Percentiles rank a stretch among this genome's conserved stretches.
Conservation (phyloP, 2,113 vertebrate genomes). For the Stercorarius parasiticus region DNA sequence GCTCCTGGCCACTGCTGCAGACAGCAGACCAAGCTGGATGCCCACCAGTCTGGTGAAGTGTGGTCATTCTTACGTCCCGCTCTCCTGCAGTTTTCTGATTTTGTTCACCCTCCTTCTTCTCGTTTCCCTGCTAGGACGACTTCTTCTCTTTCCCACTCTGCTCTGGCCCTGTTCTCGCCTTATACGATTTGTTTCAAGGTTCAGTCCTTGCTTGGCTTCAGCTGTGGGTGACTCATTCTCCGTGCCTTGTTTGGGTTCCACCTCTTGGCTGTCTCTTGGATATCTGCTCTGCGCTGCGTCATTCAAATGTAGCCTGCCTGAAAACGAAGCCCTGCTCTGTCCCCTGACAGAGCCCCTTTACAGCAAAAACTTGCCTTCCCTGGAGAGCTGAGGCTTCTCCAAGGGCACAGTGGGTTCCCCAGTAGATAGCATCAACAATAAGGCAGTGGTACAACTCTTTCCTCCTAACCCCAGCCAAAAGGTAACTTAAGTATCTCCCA, state of each 20-base stretch:
- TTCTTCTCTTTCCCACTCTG: neutral
- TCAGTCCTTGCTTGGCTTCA: conserved; percentile 28
- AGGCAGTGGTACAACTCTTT: neutral
- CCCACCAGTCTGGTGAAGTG: neutral
- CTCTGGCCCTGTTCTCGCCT: neutral
- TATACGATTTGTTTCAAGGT: neutral
- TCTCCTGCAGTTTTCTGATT: neutral
- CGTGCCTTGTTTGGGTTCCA: neutral
- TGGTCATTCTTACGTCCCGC: neutral
- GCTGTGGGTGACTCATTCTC: conserved; percentile 32
- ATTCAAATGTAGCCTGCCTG: neutral
- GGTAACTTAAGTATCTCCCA: neutral
- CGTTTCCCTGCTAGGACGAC: neutral
- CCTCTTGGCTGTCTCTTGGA: conserved; percentile 37
- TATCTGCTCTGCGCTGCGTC: conserved; percentile 7
- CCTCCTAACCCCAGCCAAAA: neutral
- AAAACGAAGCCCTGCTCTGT: neutral
- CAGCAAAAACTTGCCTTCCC: neutral
- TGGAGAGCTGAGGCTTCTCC: neutral
- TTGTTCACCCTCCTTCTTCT: neutral
- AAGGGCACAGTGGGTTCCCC: neutral
- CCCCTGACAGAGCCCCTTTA: neutral
- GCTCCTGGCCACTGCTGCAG: neutral
- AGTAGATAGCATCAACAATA: neutral
- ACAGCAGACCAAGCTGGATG: neutral